Evolutionary conservation across 1,140 invertebrate species (phyloP).

Genomic region (Neoseiulus cucumeris): DNA sequence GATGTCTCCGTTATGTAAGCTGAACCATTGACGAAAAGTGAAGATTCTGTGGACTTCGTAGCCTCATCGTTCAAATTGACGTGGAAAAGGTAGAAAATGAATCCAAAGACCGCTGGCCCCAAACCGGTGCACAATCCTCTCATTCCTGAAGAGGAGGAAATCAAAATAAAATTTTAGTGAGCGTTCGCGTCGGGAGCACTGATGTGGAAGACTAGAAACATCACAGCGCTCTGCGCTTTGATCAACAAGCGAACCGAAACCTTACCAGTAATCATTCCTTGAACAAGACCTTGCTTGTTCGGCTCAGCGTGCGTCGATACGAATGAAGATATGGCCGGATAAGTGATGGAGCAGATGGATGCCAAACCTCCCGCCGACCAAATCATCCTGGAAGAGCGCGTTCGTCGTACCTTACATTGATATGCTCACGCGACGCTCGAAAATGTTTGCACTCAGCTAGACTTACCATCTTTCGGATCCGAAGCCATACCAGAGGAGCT

Average conservation of each 20-base stretch:
- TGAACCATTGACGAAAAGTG: slow-evolving; percentile 15
- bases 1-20: slow-evolving; percentile 12
- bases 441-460: slow-evolving; percentile 2
- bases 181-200: slow-evolving; percentile 9
- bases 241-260: too few relatives aligned
- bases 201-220: slow-evolving; percentile 15
- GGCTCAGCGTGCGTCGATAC: slow-evolving; percentile 88
- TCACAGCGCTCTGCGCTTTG: slow-evolving; percentile 28
- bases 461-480: slow-evolving; percentile 54
- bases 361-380: slow-evolving; percentile 92
- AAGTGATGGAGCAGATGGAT: slow-evolving; percentile 71
- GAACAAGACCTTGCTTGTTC: slow-evolving; percentile 91
- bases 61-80: slow-evolving; percentile 68
- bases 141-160: slow-evolving; percentile 38
- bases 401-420: not conserved
- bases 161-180: not conserved
- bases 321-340: slow-evolving; percentile 97
- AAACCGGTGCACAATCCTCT: slow-evolving; percentile 77
- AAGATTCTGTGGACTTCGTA: slow-evolving; percentile 11
- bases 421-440: not conserved
- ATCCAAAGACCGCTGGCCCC: slow-evolving; percentile 85
- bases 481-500: slow-evolving; percentile 92
- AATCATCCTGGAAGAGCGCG: slow-evolving; percentile 75
- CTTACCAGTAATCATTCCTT: slow-evolving; percentile 78
- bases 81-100: slow-evolving; percentile 96